These are phyloP conservation scores for Tenebrio molitor DNA, from an alignment of 1,140 invertebrate species.

Conservation along the genomic window DNA sequence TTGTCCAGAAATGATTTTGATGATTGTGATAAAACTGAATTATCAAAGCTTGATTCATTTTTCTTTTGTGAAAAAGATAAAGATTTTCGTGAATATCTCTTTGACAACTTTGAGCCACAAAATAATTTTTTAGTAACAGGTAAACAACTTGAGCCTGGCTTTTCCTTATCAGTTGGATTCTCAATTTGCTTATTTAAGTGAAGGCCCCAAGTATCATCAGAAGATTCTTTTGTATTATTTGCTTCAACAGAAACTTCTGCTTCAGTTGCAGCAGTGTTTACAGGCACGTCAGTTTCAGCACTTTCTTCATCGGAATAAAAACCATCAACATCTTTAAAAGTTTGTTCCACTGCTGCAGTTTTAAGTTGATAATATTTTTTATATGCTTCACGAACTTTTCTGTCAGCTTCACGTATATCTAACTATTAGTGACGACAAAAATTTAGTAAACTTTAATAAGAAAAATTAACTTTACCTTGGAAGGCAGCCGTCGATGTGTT, in stretches of 20 bases:
- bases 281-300: constrained; percentile 56
- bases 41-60: constrained; percentile 55
- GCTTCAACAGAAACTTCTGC: neutral
- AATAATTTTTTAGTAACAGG: constrained; percentile 80
- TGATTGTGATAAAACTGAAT: constrained; percentile 51
- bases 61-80: constrained; percentile 65
- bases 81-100: constrained; percentile 83
- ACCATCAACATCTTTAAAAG: constrained; percentile 70
- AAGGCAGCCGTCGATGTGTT: constrained; percentile 77
- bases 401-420: constrained; percentile 82
- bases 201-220: constrained; percentile 70
- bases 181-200: constrained; percentile 70
- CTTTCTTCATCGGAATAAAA: constrained; percentile 61
- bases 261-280: neutral
- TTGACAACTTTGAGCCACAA: constrained; percentile 75
- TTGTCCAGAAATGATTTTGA: constrained; percentile 9
- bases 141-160: too few species aligned
- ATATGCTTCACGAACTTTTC: constrained; percentile 80
- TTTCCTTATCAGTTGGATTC: too few species aligned
- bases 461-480: constrained; percentile 71
- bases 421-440: constrained; percentile 67
- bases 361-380: constrained; percentile 86
- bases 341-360: constrained; percentile 78
- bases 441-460: constrained; percentile 43
- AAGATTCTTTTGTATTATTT: neutral